phyloP scores from a whole-genome alignment of 1,140 invertebrate species.

The Stratiolaelaps scimitus region DNA sequence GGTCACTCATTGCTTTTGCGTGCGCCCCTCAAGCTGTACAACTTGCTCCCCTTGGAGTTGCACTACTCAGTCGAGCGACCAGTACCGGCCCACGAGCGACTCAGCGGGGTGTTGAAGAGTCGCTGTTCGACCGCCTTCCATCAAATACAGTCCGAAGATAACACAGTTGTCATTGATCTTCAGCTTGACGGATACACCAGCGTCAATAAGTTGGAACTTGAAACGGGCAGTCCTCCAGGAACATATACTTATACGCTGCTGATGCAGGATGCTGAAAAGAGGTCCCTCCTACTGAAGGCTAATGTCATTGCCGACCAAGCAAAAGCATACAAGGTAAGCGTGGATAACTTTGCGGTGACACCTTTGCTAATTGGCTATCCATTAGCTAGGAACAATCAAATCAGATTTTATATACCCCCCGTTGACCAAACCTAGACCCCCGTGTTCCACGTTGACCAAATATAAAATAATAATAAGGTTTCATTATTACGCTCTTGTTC shows the following conservation, averaged over 20 bases:
- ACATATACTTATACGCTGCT: constrained; percentile 40
- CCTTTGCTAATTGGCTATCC: too few relatives aligned
- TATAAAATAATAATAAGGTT: too few relatives aligned
- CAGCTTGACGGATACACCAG: constrained; percentile 21
- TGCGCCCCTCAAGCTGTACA: constrained; percentile 15
- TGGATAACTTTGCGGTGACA: too few relatives aligned
- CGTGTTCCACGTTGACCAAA: too few relatives aligned
- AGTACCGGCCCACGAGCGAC: not conserved
- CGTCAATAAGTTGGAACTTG: not conserved
- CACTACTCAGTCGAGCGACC: constrained; percentile 16
- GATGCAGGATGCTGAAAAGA: constrained; percentile 54
- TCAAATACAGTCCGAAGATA: not conserved
- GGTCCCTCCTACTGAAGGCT: constrained; percentile 60
- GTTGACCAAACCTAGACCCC: too few relatives aligned
- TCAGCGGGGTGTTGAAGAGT: constrained; percentile 9
- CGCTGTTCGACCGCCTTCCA: not conserved
- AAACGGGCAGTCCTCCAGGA: not conserved
- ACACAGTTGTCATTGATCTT: not conserved
- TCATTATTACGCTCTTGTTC: too few relatives aligned
- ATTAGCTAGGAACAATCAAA: too few relatives aligned
- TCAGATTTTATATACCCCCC: too few relatives aligned
- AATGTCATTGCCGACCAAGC: constrained; percentile 46
- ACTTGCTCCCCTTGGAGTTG: constrained; percentile 5
- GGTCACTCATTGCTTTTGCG: not conserved
- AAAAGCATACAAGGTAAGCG: constrained; percentile 48